These are phyloP conservation scores for Micrasema longulum DNA, from an alignment of 1,140 invertebrate genomes.

Conservation along the genomic window DNA sequence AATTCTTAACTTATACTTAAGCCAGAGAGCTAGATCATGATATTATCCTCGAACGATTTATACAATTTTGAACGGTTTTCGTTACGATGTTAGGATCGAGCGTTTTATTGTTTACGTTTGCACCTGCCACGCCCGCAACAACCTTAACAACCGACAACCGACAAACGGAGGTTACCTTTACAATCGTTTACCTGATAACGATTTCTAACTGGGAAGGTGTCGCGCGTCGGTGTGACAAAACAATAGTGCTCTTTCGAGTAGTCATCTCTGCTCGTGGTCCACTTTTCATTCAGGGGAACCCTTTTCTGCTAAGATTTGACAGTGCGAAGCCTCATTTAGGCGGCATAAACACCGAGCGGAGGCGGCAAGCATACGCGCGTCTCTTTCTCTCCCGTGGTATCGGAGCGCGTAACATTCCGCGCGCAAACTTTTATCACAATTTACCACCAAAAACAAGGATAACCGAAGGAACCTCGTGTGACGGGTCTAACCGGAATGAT, in stretches of 20 bases:
- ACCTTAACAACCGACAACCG: slow-evolving; percentile 15
- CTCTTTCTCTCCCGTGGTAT: slow-evolving; percentile 29
- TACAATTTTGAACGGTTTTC: too few relatives aligned
- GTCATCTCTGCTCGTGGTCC: background rate
- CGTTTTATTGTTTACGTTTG: slow-evolving; percentile 47
- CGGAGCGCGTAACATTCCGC: slow-evolving; percentile 5
- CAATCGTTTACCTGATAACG: slow-evolving; percentile 12
- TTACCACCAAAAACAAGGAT: slow-evolving; percentile 7
- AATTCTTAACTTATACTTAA: slow-evolving; percentile 13
- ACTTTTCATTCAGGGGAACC: slow-evolving; percentile 38
- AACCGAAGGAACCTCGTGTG: slow-evolving; percentile 10
- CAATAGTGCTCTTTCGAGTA: too few relatives aligned
- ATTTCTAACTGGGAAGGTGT: background rate
- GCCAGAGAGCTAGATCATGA: too few relatives aligned
- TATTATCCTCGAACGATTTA: too few relatives aligned
- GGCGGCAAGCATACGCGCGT: slow-evolving; percentile 9
- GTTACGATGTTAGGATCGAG: too few relatives aligned
- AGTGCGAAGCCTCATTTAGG: slow-evolving; percentile 11
- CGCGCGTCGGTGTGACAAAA: too few relatives aligned
- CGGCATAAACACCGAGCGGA: slow-evolving; percentile 14
- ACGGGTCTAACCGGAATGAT: slow-evolving; percentile 31
- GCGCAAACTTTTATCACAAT: slow-evolving; percentile 24
- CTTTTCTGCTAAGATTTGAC: slow-evolving; percentile 26
- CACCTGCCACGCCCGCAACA: slow-evolving; percentile 50
- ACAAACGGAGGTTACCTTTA: too few relatives aligned